These are phyloP conservation scores for Crocodylus rhombifer DNA, from an alignment of 2,797 vertebrate genomes.

Conservation along the genomic window DNA sequence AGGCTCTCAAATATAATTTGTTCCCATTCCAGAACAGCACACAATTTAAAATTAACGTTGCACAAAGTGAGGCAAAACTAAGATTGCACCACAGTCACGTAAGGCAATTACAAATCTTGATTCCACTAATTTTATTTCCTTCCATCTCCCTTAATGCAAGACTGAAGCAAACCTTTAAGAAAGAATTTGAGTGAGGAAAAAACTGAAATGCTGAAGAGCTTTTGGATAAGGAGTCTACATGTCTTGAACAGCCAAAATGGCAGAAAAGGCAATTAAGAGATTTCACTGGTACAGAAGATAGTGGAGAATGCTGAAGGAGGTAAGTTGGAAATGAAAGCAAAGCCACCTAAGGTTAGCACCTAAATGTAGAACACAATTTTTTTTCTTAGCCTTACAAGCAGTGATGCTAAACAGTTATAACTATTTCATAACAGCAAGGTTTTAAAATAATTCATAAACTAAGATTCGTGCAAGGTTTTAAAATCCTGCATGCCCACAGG, in stretches of 20 bases:
- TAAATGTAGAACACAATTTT: neutral
- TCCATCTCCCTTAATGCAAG: neutral
- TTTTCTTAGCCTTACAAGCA: neutral
- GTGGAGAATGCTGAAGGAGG: neutral
- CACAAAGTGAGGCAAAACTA: neutral
- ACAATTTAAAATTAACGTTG: neutral
- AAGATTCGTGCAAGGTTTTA: neutral
- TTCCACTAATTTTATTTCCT: neutral
- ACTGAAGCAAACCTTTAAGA: neutral
- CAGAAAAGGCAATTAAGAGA: neutral
- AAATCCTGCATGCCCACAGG: neutral
- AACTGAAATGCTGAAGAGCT: neutral
- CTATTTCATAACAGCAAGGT: neutral
- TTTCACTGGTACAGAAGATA: neutral
- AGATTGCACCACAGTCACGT: neutral
- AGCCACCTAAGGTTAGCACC: neutral
- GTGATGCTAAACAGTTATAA: accelerated
- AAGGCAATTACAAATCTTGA: neutral
- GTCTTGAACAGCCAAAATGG: neutral
- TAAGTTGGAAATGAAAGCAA: neutral
- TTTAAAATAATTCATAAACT: neutral
- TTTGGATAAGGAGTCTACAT: neutral
- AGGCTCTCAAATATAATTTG: neutral
- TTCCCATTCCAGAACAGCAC: neutral
- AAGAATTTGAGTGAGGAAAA: neutral